Conservation (phyloP, 2,113 vertebrate genomes). For the Carettochelys insculpta region DNA sequence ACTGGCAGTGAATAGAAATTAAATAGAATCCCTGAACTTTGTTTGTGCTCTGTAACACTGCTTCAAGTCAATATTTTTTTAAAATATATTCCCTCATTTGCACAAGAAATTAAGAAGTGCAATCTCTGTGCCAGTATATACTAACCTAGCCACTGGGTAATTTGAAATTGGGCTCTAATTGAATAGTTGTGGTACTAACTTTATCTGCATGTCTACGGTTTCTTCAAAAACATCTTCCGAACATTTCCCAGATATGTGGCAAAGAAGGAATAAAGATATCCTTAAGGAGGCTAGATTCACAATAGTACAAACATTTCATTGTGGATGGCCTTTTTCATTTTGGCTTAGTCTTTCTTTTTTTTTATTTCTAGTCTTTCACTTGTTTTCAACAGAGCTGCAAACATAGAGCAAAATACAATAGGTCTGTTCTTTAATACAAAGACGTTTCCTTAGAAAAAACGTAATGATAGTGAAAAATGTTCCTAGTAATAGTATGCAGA, state of each 20-base stretch:
- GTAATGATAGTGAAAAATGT: not conserved
- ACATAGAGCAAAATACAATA: not conserved
- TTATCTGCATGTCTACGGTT: conserved; percentile 12
- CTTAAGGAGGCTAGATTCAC: not conserved
- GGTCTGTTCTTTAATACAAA: not conserved
- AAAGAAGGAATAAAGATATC: not conserved
- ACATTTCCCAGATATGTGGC: not conserved
- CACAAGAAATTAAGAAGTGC: conserved; percentile 62
- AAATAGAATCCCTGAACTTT: conserved; percentile 36
- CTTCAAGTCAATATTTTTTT: conserved; percentile 55
- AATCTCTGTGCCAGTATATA: conserved; percentile 28
- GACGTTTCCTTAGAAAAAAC: not conserved
- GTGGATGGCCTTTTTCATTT: not conserved
- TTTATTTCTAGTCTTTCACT: not conserved
- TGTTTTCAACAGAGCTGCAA: not conserved
- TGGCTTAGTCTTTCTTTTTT: not conserved
- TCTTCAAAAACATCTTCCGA: conserved; percentile 31
- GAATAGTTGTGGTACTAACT: conserved; percentile 57
- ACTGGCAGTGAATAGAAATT: conserved; percentile 21
- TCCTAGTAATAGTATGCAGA: not conserved
- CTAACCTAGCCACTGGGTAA: conserved; percentile 33
- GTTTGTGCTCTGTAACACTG: conserved; percentile 11
- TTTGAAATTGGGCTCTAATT: conserved; percentile 56
- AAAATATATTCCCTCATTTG: conserved; percentile 43
- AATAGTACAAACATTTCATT: not conserved